These are phyloP conservation scores for Tachina lurida DNA, from an alignment of 2,888 invertebrate genomes.

Conservation along the genomic window DNA sequence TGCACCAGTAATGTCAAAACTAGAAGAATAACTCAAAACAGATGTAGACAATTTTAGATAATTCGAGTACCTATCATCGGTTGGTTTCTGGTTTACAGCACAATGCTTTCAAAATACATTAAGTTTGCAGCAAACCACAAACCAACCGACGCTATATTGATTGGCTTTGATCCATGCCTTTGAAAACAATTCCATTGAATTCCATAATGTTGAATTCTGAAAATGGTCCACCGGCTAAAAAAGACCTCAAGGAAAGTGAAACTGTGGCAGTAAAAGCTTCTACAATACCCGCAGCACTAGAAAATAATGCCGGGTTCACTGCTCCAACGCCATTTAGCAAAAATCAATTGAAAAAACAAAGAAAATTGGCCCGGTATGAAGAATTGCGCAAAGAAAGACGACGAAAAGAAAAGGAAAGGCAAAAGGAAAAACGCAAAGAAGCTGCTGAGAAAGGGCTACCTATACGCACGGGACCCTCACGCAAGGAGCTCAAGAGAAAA, in stretches of 20 bases:
- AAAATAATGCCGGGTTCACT: constrained; percentile 73
- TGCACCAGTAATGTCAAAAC: too few species aligned
- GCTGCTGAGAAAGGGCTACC: constrained; percentile 89
- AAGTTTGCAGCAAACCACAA: too few species aligned
- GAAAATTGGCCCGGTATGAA: constrained; percentile 89
- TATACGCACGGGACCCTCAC: constrained; percentile 87
- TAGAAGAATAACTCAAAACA: too few species aligned
- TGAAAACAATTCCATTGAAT: constrained; percentile 5
- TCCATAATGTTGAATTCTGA: constrained; percentile 27
- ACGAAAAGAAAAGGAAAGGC: constrained; percentile 86
- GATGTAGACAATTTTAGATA: too few species aligned
- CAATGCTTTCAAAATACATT: too few species aligned
- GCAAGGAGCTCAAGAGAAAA: constrained; percentile 88
- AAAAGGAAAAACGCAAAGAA: constrained; percentile 87
- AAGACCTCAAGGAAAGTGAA: constrained; percentile 49
- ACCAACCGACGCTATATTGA: too few species aligned
- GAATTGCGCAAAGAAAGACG: constrained; percentile 85
- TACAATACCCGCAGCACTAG: constrained; percentile 44
- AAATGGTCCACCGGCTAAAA: constrained; percentile 44
- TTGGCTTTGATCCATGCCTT: background rate
- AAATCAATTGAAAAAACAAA: constrained; percentile 86
- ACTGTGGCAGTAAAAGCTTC: background rate
- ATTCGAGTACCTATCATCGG: too few species aligned
- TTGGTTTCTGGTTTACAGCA: too few species aligned
- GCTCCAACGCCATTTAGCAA: constrained; percentile 75